Evolutionary conservation across 2,797 vertebrate genomes (phyloP).

Genomic region (Sorex maritimensis): DNA sequence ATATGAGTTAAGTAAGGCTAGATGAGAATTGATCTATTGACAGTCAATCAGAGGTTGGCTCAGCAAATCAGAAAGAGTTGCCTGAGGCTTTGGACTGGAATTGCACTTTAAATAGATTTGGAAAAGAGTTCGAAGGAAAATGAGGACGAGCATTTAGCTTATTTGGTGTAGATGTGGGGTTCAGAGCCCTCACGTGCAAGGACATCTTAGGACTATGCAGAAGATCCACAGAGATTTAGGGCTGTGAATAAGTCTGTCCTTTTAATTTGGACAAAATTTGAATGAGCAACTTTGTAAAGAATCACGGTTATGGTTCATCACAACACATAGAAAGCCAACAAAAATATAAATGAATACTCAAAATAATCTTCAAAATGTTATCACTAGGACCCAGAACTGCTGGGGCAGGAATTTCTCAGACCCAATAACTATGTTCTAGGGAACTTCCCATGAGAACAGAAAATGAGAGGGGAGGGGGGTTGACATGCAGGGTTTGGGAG

Average conservation of each 20-base stretch:
- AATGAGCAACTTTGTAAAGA: not conserved
- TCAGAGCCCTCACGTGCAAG: not conserved
- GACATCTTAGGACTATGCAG: conserved; percentile 33
- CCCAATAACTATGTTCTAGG: not conserved
- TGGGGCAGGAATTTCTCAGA: not conserved
- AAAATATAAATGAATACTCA: not conserved
- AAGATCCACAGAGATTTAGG: conserved; percentile 8
- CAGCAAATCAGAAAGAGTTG: not conserved
- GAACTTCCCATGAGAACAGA: not conserved
- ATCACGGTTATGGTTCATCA: not conserved
- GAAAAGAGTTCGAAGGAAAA: conserved; percentile 37
- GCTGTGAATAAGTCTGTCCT: not conserved
- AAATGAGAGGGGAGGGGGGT: not conserved
- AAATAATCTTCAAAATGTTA: not conserved
- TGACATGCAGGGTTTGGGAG: not conserved
- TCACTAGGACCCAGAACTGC: not conserved
- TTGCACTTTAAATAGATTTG: conserved; percentile 40
- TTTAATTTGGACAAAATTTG: conserved; percentile 47
- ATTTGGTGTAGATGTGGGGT: not conserved
- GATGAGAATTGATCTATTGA: conserved; percentile 76
- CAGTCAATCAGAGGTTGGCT: conserved; percentile 52
- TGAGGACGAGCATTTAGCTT: not conserved
- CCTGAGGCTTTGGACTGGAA: conserved; percentile 47
- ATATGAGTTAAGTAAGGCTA: conserved; percentile 68
- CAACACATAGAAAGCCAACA: not conserved